Evolutionary conservation across 2,113 vertebrate genomes (phyloP), one percentile per base, ranked within the genome.

Genomic region (Zeus faber): DNA sequence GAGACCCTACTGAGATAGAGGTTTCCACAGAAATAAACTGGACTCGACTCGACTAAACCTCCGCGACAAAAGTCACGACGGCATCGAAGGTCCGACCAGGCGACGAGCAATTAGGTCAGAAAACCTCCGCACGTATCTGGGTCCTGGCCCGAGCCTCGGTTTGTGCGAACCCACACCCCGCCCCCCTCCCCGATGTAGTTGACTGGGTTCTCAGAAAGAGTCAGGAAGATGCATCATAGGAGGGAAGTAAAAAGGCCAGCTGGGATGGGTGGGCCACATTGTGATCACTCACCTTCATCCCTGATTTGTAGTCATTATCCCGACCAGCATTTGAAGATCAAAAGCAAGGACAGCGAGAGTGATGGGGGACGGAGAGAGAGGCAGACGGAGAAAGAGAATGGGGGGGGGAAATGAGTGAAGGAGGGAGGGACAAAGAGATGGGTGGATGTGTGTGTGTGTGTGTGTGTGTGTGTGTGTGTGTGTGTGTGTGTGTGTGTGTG

Each of bases 231-330:
- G 80, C 80, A 87, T 84, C 83, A 81, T 82, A 77, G 8, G 77
- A 83, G 65, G 74, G 75, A 77, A 83, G 80, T 83, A 79, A 55
- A 87, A 84, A 85, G 87, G 85, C 84, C 88, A 90, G 87, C 88
- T 90, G 87, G 85, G 84, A 86, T 87, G 88, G 88, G 86, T 87
- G 87, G 88, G 85, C 79, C 81, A 80, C 82, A 74, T 85, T 84
- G 84, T 89, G 84, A 91, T 90, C 87, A 89, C 82, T 91, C 90
- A 90, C 89, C 89, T 91, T 91, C 90, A 91, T 89, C 87, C 86
- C 87, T 91, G 89, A 91, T 91, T 90, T 91, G 89, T 91, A 89
- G 89, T 91, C 88, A 91, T 89, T 89, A 90, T 88, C 85, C 86
- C 88, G 86, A 89, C 87, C 87, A 87, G 85, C 87, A 84, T 89